Conservation (phyloP, 1,140 invertebrate genomes). For the Zaprionus lachaisei region DNA sequence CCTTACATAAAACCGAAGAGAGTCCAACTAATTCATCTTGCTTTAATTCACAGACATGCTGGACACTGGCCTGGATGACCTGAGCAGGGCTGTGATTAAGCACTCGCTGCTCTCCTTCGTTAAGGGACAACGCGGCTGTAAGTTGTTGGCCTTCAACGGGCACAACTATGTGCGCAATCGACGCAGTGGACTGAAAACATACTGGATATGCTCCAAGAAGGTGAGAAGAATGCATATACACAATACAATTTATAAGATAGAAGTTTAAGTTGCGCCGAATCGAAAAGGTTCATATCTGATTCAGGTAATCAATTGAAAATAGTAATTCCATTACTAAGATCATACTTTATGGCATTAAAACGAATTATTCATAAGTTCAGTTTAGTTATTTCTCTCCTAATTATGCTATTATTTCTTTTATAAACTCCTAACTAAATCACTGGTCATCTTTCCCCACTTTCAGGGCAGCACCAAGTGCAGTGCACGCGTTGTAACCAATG, state of each 20-base stretch:
- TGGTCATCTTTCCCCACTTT: not conserved
- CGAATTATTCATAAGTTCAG: not conserved
- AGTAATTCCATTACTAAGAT: too few species aligned
- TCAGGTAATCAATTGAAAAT: too few species aligned
- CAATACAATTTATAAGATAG: too few species aligned
- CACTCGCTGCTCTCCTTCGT: conserved; percentile 71
- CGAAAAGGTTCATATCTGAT: too few species aligned
- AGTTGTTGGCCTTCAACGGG: conserved; percentile 68
- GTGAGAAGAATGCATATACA: conserved; percentile 32
- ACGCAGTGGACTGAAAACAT: conserved; percentile 73
- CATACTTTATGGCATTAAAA: not conserved
- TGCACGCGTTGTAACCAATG: conserved; percentile 79
- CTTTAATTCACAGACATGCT: conserved; percentile 39
- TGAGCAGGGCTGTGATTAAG: conserved; percentile 47
- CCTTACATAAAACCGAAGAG: not conserved
- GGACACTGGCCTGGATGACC: conserved; percentile 31
- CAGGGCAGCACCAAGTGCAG: conserved; percentile 84
- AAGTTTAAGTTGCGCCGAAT: too few species aligned
- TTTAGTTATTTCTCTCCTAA: too few species aligned
- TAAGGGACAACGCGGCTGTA: conserved; percentile 76
- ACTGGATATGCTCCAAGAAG: conserved; percentile 84
- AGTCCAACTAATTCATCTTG: conserved; percentile 27
- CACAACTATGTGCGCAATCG: conserved; percentile 79
- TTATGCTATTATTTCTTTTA: too few species aligned
- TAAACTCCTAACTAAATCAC: not conserved